These are phyloP conservation scores for Calephelis virginiensis DNA, from an alignment of 1,140 invertebrate species.

Conservation along the genomic window DNA sequence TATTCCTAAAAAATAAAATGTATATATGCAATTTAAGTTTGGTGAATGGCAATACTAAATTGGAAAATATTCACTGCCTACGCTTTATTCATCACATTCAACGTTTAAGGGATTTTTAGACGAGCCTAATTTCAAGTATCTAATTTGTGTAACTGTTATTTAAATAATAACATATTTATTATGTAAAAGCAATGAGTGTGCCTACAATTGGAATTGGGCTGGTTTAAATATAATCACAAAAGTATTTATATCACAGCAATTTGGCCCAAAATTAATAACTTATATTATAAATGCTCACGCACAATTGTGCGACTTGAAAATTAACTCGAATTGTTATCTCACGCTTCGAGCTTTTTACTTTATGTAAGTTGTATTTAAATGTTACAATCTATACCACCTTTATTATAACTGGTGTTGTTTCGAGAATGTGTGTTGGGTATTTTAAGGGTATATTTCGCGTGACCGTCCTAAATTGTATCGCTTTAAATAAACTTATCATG, in stretches of 20 bases:
- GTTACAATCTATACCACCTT: slow-evolving; percentile 8
- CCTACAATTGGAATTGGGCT: too few species aligned
- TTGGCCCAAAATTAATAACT: background rate
- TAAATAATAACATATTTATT: too few species aligned
- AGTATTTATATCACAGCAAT: background rate
- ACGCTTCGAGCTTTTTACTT: slow-evolving; percentile 12
- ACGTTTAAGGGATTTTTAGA: too few species aligned
- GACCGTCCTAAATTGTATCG: background rate
- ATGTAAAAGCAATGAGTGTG: too few species aligned
- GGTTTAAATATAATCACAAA: background rate
- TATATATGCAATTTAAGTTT: too few species aligned
- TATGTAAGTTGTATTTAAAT: slow-evolving; percentile 10
- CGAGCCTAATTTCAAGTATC: too few species aligned
- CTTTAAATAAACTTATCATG: background rate
- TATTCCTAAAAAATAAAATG: too few species aligned
- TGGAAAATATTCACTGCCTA: too few species aligned
- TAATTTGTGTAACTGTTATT: too few species aligned
- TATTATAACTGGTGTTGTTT: slow-evolving; percentile 13
- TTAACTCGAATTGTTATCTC: slow-evolving; percentile 10
- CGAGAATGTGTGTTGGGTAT: slow-evolving; percentile 4
- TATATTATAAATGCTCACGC: slow-evolving; percentile 12
- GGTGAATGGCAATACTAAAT: too few species aligned
- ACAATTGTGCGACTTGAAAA: slow-evolving; percentile 1
- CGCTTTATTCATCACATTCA: too few species aligned
- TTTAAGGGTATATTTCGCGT: background rate